Base-by-base conservation (phyloP, 2,888 invertebrate genomes). In the Parnassius apollo region DNA sequence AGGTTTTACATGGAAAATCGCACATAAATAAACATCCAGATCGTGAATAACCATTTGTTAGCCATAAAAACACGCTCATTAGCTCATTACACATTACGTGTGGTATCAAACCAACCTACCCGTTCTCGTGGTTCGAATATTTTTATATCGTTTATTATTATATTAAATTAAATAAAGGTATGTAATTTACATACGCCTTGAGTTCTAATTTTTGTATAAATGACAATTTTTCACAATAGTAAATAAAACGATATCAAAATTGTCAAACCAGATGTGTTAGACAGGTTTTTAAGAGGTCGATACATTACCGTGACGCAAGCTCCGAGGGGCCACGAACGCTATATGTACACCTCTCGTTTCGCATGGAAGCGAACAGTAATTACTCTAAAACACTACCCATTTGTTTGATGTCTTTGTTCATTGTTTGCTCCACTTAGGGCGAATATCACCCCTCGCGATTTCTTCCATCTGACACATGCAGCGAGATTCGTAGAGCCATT, bases 371-470 rank as follows among this genome's bases (percentile, higher is more conserved):
- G 81, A 85, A 85, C 83, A 85, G 90, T 91, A 91, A 91, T 91
- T 91, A 91, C 90, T 91, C 91, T 89, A 91, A 91, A 91, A 91
- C 91, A 89, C 88, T 88, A 86, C 88, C 88, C 90, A 91, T 91
- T 91, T 91, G 90, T 91, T 91, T 91, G 91, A 91, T 90, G 91
- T 90, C 91, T 91, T 89, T 91, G 90, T 91, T 88, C 88, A 85
- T 85, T 90, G 91, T 90, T 90, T 89, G 88, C 84, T 88, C 86
- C 89, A 89, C 89, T 91, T 87, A 88, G 86, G 85, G 85, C 83
- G 83, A 85, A 83, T 83, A 88, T 89, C 88, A 82, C 89, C 91
- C 89, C 89, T 85, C 81, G 81, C 81, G 84, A 86, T 87, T 82
- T 80, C 81, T 86, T 82, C 68, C 70, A 77, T 79, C 80, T 82